A percentile compares a stretch with the other conserved stretches of the same genome.
phyloP scores from a whole-genome alignment of 2,888 invertebrate species.

The Chrysolina oricalcia region DNA sequence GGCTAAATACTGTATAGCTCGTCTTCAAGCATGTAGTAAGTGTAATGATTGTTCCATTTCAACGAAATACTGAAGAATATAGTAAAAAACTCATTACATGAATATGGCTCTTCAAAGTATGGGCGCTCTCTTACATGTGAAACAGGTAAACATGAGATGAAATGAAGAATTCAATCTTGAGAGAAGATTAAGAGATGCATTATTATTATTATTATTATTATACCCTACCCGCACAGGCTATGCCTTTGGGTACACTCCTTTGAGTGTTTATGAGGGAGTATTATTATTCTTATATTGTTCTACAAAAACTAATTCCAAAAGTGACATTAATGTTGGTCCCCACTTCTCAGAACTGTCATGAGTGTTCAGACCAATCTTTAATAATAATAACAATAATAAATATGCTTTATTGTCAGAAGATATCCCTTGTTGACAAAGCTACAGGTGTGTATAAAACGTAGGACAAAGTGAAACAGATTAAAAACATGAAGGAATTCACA shows the following conservation, averaged over 20 bases:
- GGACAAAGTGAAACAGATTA: no score
- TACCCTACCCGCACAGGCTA: not conserved
- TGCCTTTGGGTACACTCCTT: no score
- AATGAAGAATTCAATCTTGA: no score
- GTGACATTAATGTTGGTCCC: not conserved
- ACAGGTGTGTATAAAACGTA: no score
- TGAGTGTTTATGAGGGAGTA: no score
- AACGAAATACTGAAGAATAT: not conserved
- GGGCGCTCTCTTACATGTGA: not conserved
- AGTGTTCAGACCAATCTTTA: not conserved
- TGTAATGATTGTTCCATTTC: not conserved
- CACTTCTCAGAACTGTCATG: not conserved
- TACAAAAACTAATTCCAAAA: not conserved
- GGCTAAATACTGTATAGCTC: not conserved
- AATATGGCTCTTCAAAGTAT: not conserved
- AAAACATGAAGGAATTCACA: no score
- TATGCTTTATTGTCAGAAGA: no score
- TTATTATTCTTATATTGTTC: no score
- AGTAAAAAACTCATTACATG: not conserved
- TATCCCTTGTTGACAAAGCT: no score
- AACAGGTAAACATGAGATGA: not conserved
- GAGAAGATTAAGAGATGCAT: no score
- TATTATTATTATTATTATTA: not conserved
- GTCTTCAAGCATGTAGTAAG: not conserved
- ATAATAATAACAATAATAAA: no score